These are phyloP conservation scores for Onychomys torridus DNA, from an alignment of 2,797 vertebrate genomes.

Conservation along the genomic window DNA sequence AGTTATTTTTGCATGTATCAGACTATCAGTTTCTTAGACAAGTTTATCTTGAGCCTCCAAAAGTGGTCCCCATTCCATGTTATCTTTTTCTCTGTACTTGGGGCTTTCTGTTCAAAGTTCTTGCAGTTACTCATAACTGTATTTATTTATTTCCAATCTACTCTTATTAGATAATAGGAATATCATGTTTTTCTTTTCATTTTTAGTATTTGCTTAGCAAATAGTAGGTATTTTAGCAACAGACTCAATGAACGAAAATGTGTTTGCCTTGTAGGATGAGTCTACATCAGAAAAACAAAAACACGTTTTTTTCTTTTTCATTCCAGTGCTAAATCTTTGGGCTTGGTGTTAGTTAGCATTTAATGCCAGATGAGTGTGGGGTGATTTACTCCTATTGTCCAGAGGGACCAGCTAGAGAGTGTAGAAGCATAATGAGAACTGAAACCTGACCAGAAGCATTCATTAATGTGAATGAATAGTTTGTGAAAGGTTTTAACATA, in stretches of 20 bases:
- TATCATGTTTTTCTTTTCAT: background rate
- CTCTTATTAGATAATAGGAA: background rate
- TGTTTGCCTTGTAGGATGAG: background rate
- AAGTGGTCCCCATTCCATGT: background rate
- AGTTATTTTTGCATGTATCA: background rate
- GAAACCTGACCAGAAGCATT: background rate
- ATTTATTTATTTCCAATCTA: slow-evolving; percentile 20
- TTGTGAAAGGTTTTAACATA: background rate
- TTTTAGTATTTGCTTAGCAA: background rate
- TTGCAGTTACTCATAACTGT: background rate
- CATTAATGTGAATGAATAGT: background rate
- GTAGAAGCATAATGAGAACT: background rate
- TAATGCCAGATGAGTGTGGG: background rate
- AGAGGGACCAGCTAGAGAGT: background rate
- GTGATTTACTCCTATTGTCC: background rate
- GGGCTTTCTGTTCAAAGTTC: background rate
- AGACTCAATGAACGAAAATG: background rate
- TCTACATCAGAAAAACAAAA: background rate
- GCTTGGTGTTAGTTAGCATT: background rate
- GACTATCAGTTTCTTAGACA: background rate
- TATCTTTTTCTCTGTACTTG: background rate
- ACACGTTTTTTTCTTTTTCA: background rate
- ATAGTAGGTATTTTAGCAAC: background rate
- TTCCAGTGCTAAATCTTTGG: background rate
- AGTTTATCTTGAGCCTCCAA: background rate